Evolutionary conservation across 1,140 invertebrate genomes (phyloP).

Genomic region (Bilobella aurantiaca): DNA sequence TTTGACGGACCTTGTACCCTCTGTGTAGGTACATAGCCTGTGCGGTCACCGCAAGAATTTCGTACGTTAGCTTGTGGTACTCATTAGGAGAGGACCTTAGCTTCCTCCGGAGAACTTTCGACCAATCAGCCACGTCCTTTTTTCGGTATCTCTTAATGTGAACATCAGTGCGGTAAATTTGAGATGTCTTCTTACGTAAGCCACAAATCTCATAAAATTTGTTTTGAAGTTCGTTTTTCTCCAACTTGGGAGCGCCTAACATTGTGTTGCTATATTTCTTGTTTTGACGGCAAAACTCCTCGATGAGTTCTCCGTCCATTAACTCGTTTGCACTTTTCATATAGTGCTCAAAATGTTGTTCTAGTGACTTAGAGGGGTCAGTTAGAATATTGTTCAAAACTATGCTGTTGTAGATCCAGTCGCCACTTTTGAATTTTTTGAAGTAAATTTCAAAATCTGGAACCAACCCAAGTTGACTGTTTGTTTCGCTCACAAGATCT

Average conservation of each 20-base stretch:
- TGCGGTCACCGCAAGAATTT: too few relatives aligned
- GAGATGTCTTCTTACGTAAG: too few relatives aligned
- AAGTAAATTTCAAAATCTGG: neutral
- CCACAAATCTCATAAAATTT: too few relatives aligned
- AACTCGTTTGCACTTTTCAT: neutral
- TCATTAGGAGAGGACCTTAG: too few relatives aligned
- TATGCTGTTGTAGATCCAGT: neutral
- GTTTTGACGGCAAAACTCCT: neutral
- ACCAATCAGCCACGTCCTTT: too few relatives aligned
- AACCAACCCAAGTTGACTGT: neutral
- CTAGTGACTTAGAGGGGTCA: neutral
- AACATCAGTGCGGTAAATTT: too few relatives aligned
- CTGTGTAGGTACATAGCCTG: too few relatives aligned
- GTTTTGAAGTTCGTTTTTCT: neutral
- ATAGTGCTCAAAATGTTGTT: neutral
- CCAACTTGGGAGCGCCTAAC: neutral
- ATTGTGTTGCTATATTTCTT: too few relatives aligned
- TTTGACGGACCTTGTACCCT: neutral
- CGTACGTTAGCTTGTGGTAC: too few relatives aligned
- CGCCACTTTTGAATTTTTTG: neutral
- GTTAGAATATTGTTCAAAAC: neutral
- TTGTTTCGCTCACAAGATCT: neutral
- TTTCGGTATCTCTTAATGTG: too few relatives aligned
- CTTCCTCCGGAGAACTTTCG: too few relatives aligned
- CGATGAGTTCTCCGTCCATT: neutral